Evolutionary conservation across 2,113 vertebrate species (phyloP), one percentile per base, ranked within the genome.

Genomic region (Calyptommatus sinebrachiatus): DNA sequence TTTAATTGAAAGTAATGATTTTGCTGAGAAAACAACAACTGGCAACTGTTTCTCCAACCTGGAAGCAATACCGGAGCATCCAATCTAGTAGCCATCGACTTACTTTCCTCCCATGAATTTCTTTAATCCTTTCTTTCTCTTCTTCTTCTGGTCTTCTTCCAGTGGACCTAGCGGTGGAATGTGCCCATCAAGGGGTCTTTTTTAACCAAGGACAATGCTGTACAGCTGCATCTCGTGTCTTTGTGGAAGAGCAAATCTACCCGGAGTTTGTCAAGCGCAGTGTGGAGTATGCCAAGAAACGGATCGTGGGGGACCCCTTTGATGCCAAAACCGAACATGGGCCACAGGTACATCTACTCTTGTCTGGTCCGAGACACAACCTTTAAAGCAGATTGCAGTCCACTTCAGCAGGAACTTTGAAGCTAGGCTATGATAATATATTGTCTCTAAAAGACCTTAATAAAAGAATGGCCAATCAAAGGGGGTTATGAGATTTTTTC

Each of bases 131-230:
- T 29, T 3, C 10, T 21, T 24, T 28, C 11, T n/a, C 0, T 68
- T 88, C 81, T 66, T 53, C 48, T 87, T 78, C 71, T 82, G 83
- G 63, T 70, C 24, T 0, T 7, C 69, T 80, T 78, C 16, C 91
- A 99, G 98, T 99, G 96, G 95, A 97, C 87, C 90, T 96, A 93
- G 97, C 98, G 1, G 98, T 99, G 83, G 95, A 98, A 85, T 97
- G 97, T 73, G 96, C 96, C 79, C 97, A 99, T 82, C 97, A 97
- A 89, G 97, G 97, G 1, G 96, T 97, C 18, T 98, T 99, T 91
- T 98, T 98, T 89, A 99, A 99, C 87, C 97, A 99, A 92, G 98
- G 98, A 78, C 98, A 99, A 89, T 98, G 97, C 91, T 99, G 98
- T 92, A 99, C 97, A 0, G 97, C 97, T 0, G 97, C 97, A 26